Base-by-base conservation (phyloP, 2,113 vertebrate species). In the Oreotrochilus melanogaster region DNA sequence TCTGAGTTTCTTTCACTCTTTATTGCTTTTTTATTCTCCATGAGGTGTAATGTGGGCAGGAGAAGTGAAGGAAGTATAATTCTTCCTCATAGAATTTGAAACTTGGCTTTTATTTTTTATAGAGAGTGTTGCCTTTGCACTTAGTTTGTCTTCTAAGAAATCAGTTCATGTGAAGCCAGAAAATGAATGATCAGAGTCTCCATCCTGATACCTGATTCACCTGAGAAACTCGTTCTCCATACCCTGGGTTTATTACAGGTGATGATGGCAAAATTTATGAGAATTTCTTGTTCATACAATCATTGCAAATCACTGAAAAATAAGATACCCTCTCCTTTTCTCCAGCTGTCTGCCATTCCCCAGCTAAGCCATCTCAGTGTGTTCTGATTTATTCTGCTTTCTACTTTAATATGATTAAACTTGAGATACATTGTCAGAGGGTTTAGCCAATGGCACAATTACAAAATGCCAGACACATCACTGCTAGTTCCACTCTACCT, bases 341-440 rank as follows among this genome's bases (percentile, higher is more conserved):
- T 35, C 22, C 7, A 3, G 8, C 50, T 70, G 51, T 47, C 54
- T 66, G 56, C 58, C 42, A 53, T 80, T 88, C 3, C 0, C 78
- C 86, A 62, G 62, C 33, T 85, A 84, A 93, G 18, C 17, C 25
- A 56, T 37, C 54, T 54, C 64, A 50, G 45, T 61, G 61, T 83
- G 92, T 92, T 64, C 75, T 84, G 88, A 88, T 78, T 74, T 90
- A 76, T 92, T 91, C 39, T 86, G 37, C 48, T 94, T 90, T 92
- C 56, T 86, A 12, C 57, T 89, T 82, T 80, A 84, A 84, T 70
- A 43, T 81, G 69, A 91, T 92, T 92, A 71, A 66, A 50, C 24
- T 89, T 74, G 30, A 76, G 90, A 86, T 92, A 87, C 57, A n/a
- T 48, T 96, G 75, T 95, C 89, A 96, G 69, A 82, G 39, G 24